A percentile compares a stretch with the other conserved stretches of the same genome.
phyloP scores from a whole-genome alignment of 2,113 vertebrate species.

The Sylvia atricapilla region DNA sequence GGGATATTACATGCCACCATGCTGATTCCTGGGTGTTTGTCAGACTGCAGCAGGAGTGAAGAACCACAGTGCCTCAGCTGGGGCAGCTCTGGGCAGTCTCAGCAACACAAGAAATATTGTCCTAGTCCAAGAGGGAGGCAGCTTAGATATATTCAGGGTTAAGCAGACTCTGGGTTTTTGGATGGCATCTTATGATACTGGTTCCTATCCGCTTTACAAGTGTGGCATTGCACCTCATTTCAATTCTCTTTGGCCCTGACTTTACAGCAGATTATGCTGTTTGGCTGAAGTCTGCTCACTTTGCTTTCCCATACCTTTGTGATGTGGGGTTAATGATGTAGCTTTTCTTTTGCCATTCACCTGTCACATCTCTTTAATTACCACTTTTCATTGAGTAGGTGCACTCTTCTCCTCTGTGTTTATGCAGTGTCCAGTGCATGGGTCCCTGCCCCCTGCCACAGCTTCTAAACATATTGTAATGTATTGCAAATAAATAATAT shows the following conservation, averaged over 20 bases:
- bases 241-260: background rate
- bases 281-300: background rate
- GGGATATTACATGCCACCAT: background rate
- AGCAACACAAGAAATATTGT: background rate
- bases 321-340: background rate
- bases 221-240: background rate
- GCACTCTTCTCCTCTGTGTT: background rate
- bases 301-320: background rate
- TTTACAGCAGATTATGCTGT: background rate
- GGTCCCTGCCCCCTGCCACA: fast-evolving
- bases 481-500: background rate
- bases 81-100: background rate
- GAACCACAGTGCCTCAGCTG: background rate
- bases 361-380: background rate
- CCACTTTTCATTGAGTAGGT: background rate
- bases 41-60: background rate
- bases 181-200: background rate
- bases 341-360: background rate
- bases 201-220: background rate
- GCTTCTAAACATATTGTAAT: background rate
- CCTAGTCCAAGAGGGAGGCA: background rate
- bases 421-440: no score
- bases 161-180: background rate
- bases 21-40: background rate
- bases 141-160: background rate